These are phyloP conservation scores for Spermophilus dauricus DNA, from an alignment of 2,113 vertebrate genomes.

Conservation along the genomic window DNA sequence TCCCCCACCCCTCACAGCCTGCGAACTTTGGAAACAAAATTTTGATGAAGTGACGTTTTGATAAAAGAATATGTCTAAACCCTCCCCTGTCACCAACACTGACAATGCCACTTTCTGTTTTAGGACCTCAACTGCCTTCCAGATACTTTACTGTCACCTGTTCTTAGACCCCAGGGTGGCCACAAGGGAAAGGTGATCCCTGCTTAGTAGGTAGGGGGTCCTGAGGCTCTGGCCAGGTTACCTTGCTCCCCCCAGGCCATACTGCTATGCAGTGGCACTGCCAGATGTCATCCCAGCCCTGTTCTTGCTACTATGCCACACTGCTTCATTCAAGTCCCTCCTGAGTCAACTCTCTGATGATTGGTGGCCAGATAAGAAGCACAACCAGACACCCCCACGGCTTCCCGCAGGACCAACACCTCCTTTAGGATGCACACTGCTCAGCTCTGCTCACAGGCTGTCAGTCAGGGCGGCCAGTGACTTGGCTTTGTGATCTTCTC, in stretches of 20 bases:
- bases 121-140: not conserved
- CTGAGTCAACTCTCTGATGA: not conserved
- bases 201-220: not conserved
- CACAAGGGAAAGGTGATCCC: rapidly evolving
- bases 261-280: not conserved
- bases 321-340: not conserved
- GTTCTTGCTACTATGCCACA: not conserved
- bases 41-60: not conserved
- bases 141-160: not conserved
- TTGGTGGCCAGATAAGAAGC: not conserved
- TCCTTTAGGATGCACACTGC: not conserved
- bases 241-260: not conserved
- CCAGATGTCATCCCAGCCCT: not conserved
- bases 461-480: not conserved
- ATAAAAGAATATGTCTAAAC: not conserved
- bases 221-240: not conserved
- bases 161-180: too few relatives aligned
- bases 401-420: not conserved
- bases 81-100: not conserved
- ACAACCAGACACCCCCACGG: rapidly evolving
- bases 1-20: not conserved
- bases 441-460: not conserved
- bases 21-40: constrained; percentile 38
- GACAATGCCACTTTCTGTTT: not conserved
- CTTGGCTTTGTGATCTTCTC: not conserved